phyloP scores from a whole-genome alignment of 1,140 invertebrate genomes.

The Pseudomyrmex pallidus region DNA sequence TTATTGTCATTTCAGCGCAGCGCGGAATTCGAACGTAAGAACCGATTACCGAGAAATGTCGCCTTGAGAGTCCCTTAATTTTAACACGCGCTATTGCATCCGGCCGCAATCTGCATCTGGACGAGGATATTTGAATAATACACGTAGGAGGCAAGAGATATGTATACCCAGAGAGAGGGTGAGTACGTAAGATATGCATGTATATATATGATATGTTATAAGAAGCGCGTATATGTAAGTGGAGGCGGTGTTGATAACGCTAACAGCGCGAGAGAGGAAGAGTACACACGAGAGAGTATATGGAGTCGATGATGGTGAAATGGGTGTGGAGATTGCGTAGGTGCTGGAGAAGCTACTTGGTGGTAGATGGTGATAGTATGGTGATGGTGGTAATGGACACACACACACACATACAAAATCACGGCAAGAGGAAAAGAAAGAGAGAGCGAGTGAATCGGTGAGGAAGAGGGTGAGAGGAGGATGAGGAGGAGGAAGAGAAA shows the following conservation, averaged over 20 bases:
- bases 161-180: conserved; percentile 3
- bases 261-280: conserved; percentile 28
- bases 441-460: background rate
- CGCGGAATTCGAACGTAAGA: too few species aligned
- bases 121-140: background rate
- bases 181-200: background rate
- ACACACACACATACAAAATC: background rate
- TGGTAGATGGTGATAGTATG: conserved; percentile 4
- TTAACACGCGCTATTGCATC: conserved; percentile 16
- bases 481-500: conserved; percentile 2
- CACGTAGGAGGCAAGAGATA: conserved; percentile 1
- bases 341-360: conserved; percentile 32
- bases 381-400: conserved; percentile 30
- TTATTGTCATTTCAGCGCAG: too few species aligned
- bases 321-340: conserved; percentile 27
- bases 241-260: conserved; percentile 62
- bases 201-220: background rate
- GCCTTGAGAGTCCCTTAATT: background rate
- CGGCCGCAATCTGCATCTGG: background rate
- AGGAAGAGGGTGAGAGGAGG: background rate
- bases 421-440: conserved; percentile 23
- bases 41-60: too few species aligned
- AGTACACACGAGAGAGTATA: conserved; percentile 1
- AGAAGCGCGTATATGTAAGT: conserved; percentile 7
- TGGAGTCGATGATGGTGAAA: conserved; percentile 29